Conservation (phyloP, 2,113 vertebrate genomes). For the Xenopus laevis region DNA sequence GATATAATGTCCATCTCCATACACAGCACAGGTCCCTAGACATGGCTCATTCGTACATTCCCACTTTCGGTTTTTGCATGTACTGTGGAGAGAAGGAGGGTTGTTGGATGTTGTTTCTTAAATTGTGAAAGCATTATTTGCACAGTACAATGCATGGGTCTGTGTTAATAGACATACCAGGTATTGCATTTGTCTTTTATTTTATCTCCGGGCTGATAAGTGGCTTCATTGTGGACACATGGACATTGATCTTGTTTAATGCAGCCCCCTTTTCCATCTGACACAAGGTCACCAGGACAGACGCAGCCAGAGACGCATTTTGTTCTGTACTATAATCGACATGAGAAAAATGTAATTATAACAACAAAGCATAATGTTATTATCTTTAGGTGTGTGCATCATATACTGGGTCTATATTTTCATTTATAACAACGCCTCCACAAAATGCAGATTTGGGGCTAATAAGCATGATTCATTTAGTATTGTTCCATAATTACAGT, state of each 20-base stretch:
- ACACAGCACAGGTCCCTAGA: constrained; percentile 76
- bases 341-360: not conserved
- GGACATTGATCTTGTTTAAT: constrained; percentile 73
- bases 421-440: not conserved
- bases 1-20: constrained; percentile 86
- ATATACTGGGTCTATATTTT: not conserved
- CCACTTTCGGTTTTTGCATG: constrained; percentile 76
- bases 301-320: constrained; percentile 82
- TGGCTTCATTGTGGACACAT: constrained; percentile 79
- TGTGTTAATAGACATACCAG: constrained; percentile 67
- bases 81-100: constrained; percentile 58
- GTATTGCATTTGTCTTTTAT: constrained; percentile 84
- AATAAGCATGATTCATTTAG: too few relatives aligned
- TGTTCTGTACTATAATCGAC: constrained; percentile 69
- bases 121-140: too few relatives aligned
- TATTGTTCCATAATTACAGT: too few relatives aligned
- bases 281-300: constrained; percentile 77
- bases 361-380: not conserved
- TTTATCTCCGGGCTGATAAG: constrained; percentile 72
- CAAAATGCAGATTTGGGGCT: too few relatives aligned
- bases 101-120: not conserved
- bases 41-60: constrained; percentile 75
- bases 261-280: constrained; percentile 73
- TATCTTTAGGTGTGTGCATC: not conserved
- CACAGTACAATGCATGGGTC: too few relatives aligned